Conservation (phyloP, 2,888 invertebrate genomes). For the Drosophila robusta region DNA sequence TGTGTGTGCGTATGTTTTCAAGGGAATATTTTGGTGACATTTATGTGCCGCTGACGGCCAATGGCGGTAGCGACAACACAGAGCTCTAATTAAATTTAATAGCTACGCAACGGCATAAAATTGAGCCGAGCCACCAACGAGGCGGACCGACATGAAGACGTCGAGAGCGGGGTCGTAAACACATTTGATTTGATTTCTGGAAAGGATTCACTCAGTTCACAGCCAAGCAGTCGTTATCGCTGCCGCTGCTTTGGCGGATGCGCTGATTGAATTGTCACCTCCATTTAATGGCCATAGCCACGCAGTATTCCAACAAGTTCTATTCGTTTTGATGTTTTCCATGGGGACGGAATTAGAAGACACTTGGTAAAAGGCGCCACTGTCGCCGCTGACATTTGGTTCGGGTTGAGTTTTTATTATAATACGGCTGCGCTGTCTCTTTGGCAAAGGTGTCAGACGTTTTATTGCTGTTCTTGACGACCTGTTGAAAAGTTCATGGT, state of each 20-base stretch:
- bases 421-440: conserved; percentile 11
- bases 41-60: conserved; percentile 69
- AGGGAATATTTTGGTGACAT: conserved; percentile 78
- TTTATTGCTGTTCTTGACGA: conserved; percentile 69
- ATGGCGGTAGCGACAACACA: conserved; percentile 61
- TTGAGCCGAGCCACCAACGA: conserved; percentile 66
- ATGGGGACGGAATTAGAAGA: conserved; percentile 21
- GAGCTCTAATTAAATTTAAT: conserved; percentile 82
- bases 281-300: conserved; percentile 61
- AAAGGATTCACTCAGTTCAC: conserved; percentile 68
- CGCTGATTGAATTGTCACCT: conserved; percentile 81
- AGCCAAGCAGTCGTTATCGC: conserved; percentile 38
- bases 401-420: conserved; percentile 35
- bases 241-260: conserved; percentile 49
- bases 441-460: conserved; percentile 75
- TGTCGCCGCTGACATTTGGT: conserved; percentile 47
- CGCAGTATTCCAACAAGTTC: conserved; percentile 36
- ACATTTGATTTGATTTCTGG: conserved; percentile 78
- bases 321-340: conserved; percentile 56
- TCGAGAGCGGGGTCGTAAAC: conserved; percentile 63
- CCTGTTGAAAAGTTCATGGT: conserved; percentile 78
- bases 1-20: conserved; percentile 46
- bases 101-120: conserved; percentile 70
- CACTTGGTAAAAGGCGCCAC: conserved; percentile 55
- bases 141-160: conserved; percentile 30